phyloP scores from a whole-genome alignment of 2,888 invertebrate genomes.

The Scaptomyza flava region DNA sequence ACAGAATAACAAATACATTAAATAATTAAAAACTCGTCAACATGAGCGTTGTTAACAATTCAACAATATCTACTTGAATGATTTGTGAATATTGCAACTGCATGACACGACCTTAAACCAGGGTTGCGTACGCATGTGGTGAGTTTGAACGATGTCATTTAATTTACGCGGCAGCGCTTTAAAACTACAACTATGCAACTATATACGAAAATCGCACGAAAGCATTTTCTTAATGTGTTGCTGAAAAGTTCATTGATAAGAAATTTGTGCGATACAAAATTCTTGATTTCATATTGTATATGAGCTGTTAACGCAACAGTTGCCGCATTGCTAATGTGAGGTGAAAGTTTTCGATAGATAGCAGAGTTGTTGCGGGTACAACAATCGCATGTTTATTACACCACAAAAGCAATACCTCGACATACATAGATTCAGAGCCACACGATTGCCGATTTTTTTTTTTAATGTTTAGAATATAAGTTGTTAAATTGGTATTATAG shows the following conservation, averaged over 20 bases:
- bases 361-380: slow-evolving; percentile 6
- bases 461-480: background rate
- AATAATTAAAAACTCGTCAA: slow-evolving; percentile 80
- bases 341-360: slow-evolving; percentile 25
- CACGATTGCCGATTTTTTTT: background rate
- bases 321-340: slow-evolving; percentile 10
- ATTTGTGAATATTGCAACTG: slow-evolving; percentile 45
- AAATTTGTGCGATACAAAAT: background rate
- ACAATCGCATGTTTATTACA: slow-evolving; percentile 8
- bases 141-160: slow-evolving; percentile 1
- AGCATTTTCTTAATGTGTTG: background rate
- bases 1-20: slow-evolving; percentile 80
- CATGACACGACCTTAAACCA: slow-evolving; percentile 15
- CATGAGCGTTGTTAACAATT: slow-evolving; percentile 81
- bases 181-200: background rate
- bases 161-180: background rate
- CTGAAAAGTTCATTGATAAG: background rate
- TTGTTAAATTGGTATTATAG: background rate
- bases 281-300: background rate
- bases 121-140: slow-evolving; percentile 37
- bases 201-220: background rate
- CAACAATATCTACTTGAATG: slow-evolving; percentile 84
- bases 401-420: background rate
- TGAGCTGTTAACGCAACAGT: background rate
- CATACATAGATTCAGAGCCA: background rate